Conservation (phyloP, 2,888 invertebrate species). For the Habrosyne pyritoides region DNA sequence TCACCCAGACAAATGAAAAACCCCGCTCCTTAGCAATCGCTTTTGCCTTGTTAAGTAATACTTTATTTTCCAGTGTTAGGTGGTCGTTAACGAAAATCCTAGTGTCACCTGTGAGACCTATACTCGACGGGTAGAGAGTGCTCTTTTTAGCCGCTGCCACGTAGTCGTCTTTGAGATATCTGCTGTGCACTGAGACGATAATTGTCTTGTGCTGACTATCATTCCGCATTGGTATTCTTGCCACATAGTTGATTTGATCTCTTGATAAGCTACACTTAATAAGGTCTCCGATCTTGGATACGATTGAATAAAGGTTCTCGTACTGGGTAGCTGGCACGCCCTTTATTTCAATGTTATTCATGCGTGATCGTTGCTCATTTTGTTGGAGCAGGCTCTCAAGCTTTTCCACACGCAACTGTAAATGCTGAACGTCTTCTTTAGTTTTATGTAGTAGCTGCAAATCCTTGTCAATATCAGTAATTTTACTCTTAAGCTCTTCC, state of each 20-base stretch:
- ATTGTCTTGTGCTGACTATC: constrained; percentile 15
- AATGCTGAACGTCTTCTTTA: constrained; percentile 3
- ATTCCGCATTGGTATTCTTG: constrained; percentile 9
- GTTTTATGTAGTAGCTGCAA: constrained; percentile 5
- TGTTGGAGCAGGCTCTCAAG: background rate
- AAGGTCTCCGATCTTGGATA: constrained; percentile 11
- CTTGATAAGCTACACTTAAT: constrained; percentile 16
- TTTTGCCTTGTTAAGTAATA: constrained; percentile 25
- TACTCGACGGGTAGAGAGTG: constrained; percentile 4
- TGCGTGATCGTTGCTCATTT: constrained; percentile 11
- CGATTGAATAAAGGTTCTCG: constrained; percentile 15
- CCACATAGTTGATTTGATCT: constrained; percentile 4
- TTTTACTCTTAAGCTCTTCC: background rate
- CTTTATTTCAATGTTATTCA: constrained; percentile 9
- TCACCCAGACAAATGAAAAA: constrained; percentile 20
- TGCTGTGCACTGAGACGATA: constrained; percentile 20
- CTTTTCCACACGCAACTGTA: background rate
- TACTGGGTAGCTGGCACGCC: constrained; percentile 10
- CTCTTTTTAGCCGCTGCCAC: constrained; percentile 18
- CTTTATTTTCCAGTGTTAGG: constrained; percentile 25
- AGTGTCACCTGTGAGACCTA: constrained; percentile 17
- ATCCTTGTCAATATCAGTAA: constrained; percentile 6
- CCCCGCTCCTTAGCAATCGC: constrained; percentile 18
- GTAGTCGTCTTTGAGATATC: constrained; percentile 26
- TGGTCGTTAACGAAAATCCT: constrained; percentile 27